Base-by-base conservation (phyloP, 2,113 vertebrate genomes). In the Myotis yumanensis region DNA sequence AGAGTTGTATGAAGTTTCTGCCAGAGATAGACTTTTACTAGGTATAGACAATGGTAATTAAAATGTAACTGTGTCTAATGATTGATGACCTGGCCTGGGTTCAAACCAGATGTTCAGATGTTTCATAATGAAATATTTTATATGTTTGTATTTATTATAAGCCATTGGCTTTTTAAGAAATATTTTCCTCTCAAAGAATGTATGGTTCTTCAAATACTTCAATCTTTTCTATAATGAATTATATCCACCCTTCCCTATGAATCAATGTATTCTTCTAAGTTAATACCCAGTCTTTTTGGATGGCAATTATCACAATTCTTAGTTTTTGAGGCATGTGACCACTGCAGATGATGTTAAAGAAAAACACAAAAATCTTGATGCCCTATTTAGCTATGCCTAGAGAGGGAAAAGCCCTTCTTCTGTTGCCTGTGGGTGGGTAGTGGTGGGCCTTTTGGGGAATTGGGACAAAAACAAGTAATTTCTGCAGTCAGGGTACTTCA, bases 91-190 rank as follows among this genome's bases (percentile, higher is more conserved):
- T 86, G 66, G 28, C 28, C 25, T 86, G 32, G 43, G 62, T 77
- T 91, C 32, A 86, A 69, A 54, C 64, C 16, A 54, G 35, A 80
- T 57, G 40, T 15, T 82, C 11, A 62, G 30, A 83, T 57, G 54
- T 8, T 86, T 83, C 46, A 14, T 9, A 25, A 43, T 62, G 54
- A 91, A 93, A 69, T 82, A 59, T 66, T 90, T 93, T 64, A 59
- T 52, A 30, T 35, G 25, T 80, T 84, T 84, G 16, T 79, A 75
- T 80, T 92, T 66, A 75, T 71, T 66, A 37, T 84, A 86, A 77
- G 4, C 22, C 43, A n/a, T 51, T 80, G 69, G 16, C 22, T 81
- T 80, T 86, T 75, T 57, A 7, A 68, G 71, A 96, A 79, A 66
- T 9, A n/a, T 73, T 79, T 89, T 83, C 3, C 16, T 18, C 11